A percentile compares a stretch with the other conserved stretches of the same genome.
These are phyloP conservation scores for Phenganax marumi DNA, from an alignment of 92 coral and sea anemone genomes.

Conservation along the genomic window DNA sequence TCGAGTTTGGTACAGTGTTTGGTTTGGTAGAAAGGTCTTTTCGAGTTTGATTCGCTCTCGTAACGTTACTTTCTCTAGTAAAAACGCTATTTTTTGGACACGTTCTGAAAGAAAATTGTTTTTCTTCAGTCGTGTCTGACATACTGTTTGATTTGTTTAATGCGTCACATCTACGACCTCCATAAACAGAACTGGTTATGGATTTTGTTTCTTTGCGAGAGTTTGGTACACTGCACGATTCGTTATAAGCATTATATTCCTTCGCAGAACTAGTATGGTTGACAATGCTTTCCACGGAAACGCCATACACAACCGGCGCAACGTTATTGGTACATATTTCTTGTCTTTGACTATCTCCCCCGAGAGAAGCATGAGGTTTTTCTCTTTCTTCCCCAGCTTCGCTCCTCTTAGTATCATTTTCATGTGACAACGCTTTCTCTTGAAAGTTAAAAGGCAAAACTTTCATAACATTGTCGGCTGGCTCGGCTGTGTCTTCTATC, in stretches of 20 bases:
- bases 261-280: background rate
- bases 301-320: background rate
- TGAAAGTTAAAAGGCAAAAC: slow-evolving; percentile 25
- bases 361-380: no score
- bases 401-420: background rate
- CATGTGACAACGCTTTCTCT: background rate
- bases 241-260: background rate
- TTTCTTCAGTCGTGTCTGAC: background rate
- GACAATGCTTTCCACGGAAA: background rate
- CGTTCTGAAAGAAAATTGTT: no score
- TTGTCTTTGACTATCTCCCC: background rate
- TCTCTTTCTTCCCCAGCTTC: background rate
- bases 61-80: background rate
- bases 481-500: background rate
- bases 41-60: background rate
- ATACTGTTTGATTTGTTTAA: background rate
- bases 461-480: slow-evolving; percentile 17
- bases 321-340: background rate
- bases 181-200: no score
- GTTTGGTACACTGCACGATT: background rate
- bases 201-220: no score
- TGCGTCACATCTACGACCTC: background rate
- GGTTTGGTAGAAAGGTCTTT: no score
- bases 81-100: background rate
- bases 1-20: no score